These are phyloP conservation scores for Bilobella aurantiaca DNA, from an alignment of 1,140 invertebrate genomes.

Conservation along the genomic window DNA sequence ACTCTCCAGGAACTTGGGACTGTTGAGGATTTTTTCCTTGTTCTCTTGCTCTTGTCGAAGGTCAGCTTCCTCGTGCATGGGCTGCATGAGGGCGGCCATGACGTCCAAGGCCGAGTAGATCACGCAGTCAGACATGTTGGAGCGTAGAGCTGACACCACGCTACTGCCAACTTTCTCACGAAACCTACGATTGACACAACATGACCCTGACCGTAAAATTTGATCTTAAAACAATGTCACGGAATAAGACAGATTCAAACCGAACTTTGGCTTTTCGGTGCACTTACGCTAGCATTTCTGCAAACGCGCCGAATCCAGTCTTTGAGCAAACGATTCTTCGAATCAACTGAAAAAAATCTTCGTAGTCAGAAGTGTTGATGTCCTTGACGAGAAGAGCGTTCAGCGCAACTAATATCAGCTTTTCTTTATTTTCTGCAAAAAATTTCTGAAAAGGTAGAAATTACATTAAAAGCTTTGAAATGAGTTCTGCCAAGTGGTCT, in stretches of 20 bases:
- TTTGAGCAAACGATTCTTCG: conserved; percentile 89
- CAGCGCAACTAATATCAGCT: conserved; percentile 73
- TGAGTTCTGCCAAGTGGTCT: too few species aligned
- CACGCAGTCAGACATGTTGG: conserved; percentile 71
- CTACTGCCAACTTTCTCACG: conserved; percentile 87
- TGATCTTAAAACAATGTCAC: too few species aligned
- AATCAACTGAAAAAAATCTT: conserved; percentile 88
- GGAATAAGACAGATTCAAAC: too few species aligned
- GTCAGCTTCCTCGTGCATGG: conserved; percentile 93
- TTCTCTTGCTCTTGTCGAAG: conserved; percentile 94
- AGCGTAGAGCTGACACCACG: conserved; percentile 69
- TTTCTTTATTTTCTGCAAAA: conserved; percentile 98
- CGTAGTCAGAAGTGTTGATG: conserved; percentile 53
- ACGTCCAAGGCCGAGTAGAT: conserved; percentile 95
- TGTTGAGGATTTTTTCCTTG: conserved; percentile 88
- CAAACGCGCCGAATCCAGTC: conserved; percentile 94
- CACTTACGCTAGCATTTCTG: conserved; percentile 66
- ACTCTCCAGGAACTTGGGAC: conserved; percentile 81
- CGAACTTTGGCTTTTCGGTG: neutral
- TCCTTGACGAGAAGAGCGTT: conserved; percentile 63
- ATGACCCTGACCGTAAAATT: neutral
- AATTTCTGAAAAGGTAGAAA: conserved; percentile 54
- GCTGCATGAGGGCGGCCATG: conserved; percentile 94
- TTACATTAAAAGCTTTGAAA: too few species aligned
- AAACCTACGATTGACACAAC: conserved; percentile 50